Evolutionary conservation across 2,888 invertebrate species (phyloP).

Genomic region (Ditula angustiorana): DNA sequence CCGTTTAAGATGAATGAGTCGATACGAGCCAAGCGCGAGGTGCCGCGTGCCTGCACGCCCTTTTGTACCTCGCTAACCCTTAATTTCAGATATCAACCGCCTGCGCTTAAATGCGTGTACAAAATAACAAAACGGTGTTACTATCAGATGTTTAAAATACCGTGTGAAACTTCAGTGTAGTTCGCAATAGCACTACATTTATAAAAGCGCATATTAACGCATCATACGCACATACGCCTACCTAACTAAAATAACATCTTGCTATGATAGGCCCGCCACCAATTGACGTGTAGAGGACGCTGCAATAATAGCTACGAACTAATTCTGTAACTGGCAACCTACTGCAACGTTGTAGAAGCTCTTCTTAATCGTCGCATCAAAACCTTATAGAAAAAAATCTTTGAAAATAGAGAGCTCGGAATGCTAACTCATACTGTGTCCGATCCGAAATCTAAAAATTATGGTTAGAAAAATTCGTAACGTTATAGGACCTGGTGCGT

Average conservation of each 20-base stretch:
- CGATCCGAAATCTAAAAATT: too few species aligned
- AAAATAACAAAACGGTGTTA: conserved; percentile 28
- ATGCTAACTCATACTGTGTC: too few species aligned
- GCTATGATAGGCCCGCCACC: conserved; percentile 40
- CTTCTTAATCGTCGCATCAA: conserved; percentile 21
- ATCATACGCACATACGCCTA: too few species aligned
- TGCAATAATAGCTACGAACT: conserved; percentile 40
- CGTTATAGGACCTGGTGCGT: too few species aligned
- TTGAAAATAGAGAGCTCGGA: too few species aligned
- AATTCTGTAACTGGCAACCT: conserved; percentile 38
- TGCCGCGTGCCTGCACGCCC: conserved; percentile 73
- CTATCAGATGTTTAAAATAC: conserved; percentile 33
- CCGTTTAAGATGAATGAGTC: conserved; percentile 66
- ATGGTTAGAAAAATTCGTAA: too few species aligned
- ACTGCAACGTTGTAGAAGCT: conserved; percentile 27
- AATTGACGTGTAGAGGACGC: conserved; percentile 39
- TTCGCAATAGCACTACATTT: conserved; percentile 20
- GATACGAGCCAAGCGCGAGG: conserved; percentile 64
- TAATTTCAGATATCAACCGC: conserved; percentile 41
- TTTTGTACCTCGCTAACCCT: conserved; percentile 51
- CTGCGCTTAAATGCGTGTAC: conserved; percentile 22
- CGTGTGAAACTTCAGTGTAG: conserved; percentile 27
- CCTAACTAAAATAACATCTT: conserved; percentile 34
- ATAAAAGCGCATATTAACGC: conserved; percentile 26
- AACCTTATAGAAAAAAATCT: conserved; percentile 6